Conservation (phyloP, 1,140 invertebrate species). For the Frieseomelitta varia region DNA sequence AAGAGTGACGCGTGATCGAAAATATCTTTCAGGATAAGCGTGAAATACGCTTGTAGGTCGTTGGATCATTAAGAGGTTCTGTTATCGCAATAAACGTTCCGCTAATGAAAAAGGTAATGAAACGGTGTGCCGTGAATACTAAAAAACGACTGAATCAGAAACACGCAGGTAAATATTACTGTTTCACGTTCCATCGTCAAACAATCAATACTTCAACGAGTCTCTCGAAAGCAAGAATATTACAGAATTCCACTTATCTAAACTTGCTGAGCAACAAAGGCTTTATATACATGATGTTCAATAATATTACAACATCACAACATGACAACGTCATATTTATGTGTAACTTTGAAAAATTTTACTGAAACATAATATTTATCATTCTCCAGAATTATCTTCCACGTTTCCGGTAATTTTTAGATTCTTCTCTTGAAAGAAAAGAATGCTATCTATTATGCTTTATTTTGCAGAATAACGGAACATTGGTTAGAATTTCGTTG, state of each 20-base stretch:
- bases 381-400: no score
- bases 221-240: not conserved
- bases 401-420: no score
- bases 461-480: no score
- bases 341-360: not conserved
- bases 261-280: not conserved
- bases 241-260: not conserved
- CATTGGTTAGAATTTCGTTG: not conserved
- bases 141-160: not conserved
- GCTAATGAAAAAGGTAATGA: not conserved
- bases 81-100: not conserved
- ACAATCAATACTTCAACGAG: no score
- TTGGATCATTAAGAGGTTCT: not conserved
- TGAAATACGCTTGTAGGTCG: not conserved
- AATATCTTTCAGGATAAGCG: not conserved
- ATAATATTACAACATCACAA: not conserved
- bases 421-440: no score
- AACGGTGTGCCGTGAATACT: not conserved
- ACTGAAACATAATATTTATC: no score
- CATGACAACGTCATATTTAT: not conserved
- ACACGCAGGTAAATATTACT: not conserved
- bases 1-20: not conserved
- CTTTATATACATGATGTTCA: not conserved
- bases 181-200: not conserved
- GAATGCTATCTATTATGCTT: no score